Base-by-base conservation (phyloP, 2,113 vertebrate species). In the Epinephelus cyanopodus region DNA sequence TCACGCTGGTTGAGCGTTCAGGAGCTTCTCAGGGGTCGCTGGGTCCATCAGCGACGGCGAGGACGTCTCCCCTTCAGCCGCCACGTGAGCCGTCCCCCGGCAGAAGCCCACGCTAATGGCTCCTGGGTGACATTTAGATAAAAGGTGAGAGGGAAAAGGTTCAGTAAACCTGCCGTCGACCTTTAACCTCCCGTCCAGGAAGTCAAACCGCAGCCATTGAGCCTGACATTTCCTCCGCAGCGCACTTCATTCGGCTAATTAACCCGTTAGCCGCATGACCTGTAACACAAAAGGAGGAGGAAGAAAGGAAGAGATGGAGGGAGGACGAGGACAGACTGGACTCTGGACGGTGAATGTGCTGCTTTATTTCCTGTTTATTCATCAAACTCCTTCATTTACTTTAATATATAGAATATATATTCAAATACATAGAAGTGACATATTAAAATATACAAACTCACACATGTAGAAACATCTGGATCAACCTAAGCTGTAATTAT, bases 111-210 rank as follows among this genome's bases (percentile, higher is more conserved):
- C 50, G n/a, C 78, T 92, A 85, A 92, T 89, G 89, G 87, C 53
- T 93, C 87, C 88, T 90, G 79, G 81, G 78, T 94, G 94, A 94
- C 95, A 95, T 95, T 95, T 95, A 89, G 85, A 93, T 92, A 94
- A 94, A 37, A 94, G 93, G 93, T 91, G 92, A 93, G 84, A 65
- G 87, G 91, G 86, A 90, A 67, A 71, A 91, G 83, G 92, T 91
- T 92, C 91, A 85, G 87, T 86, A 88, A 90, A 94, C 90, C 67
- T 23, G 70, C 82, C 8, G 48, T 78, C 11, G 65, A 87, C 93
- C 93, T 93, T 86, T 86, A n/a, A 89, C 91, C 86, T 82, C 77
- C 85, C 60, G 12, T 85, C 82, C 90, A 89, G 91, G 91, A 94
- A 95, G 94, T 94, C 91, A 94, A 93, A 91, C 92, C 65, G 87